These are phyloP conservation scores for Phenganax subtilis DNA, from an alignment of 92 coral and sea anemone genomes.

Conservation along the genomic window DNA sequence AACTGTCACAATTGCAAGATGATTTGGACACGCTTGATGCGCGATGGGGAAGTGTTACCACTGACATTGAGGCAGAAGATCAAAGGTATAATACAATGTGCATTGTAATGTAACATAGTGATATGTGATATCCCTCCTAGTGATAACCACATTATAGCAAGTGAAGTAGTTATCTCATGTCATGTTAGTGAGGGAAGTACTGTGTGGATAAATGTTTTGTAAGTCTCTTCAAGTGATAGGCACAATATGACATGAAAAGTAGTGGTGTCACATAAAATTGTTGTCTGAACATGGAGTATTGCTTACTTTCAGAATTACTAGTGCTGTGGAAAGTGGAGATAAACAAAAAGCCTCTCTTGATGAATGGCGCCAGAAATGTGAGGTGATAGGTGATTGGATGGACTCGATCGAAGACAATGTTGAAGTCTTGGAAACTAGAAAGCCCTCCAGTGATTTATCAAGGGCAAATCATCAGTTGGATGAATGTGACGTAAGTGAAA, in stretches of 20 bases:
- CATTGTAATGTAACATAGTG: too few relatives aligned
- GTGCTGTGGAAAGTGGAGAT: slow-evolving; percentile 3
- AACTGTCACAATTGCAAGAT: slow-evolving; percentile 13
- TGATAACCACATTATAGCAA: too few relatives aligned
- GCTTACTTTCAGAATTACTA: neutral
- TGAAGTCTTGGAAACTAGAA: slow-evolving; percentile 24
- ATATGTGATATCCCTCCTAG: neutral
- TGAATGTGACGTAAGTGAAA: slow-evolving; percentile 30
- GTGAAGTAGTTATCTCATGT: too few relatives aligned
- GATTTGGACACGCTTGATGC: neutral
- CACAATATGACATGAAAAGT: too few relatives aligned
- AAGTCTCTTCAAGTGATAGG: too few relatives aligned
- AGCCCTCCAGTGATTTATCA: slow-evolving; percentile 25
- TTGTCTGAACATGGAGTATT: neutral
- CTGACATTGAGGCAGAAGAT: slow-evolving; percentile 17
- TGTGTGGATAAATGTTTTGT: too few relatives aligned
- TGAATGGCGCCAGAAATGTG: slow-evolving; percentile 29
- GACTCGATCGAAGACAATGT: slow-evolving; percentile 30
- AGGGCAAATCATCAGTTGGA: slow-evolving; percentile 11
- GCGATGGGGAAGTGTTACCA: slow-evolving; percentile 13
- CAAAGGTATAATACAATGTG: neutral
- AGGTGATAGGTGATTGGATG: slow-evolving; percentile 36
- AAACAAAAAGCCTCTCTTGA: slow-evolving; percentile 26
- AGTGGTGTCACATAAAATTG: neutral
- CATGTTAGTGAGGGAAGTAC: too few relatives aligned